Conservation (phyloP, 2,888 invertebrate species). For the Melinaea menophilus region DNA sequence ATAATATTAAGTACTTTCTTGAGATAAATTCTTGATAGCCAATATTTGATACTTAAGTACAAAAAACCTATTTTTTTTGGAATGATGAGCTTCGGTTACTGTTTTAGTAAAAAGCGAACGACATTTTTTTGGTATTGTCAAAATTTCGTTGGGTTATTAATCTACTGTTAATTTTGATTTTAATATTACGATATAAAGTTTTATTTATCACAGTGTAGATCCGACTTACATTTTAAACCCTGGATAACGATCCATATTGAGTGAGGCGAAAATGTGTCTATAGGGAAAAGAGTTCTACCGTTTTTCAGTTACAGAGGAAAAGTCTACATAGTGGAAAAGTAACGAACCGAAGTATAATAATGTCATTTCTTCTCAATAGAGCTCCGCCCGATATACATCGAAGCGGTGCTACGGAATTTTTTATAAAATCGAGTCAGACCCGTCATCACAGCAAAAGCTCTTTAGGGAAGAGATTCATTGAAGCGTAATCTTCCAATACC, state of each 20-base stretch:
- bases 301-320: background rate
- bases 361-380: no score
- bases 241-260: slow-evolving; percentile 8
- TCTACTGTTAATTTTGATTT: background rate
- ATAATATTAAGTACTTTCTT: slow-evolving; percentile 1
- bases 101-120: background rate
- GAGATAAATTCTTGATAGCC: background rate
- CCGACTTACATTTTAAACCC: slow-evolving; percentile 20
- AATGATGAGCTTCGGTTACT: background rate
- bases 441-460: slow-evolving; percentile 79
- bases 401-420: no score
- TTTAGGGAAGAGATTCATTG: slow-evolving; percentile 89
- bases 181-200: slow-evolving; percentile 12
- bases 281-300: background rate
- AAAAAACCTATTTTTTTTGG: background rate
- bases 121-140: background rate
- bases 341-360: no score
- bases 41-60: background rate
- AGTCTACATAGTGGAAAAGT: no score
- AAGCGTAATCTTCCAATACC: slow-evolving; percentile 88
- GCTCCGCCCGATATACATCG: no score
- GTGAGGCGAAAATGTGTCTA: background rate
- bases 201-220: slow-evolving; percentile 26
- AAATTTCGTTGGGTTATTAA: background rate
- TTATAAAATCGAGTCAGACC: background rate